Evolutionary conservation across 2,113 vertebrate genomes (phyloP).

Genomic region (Peromyscus maniculatus): DNA sequence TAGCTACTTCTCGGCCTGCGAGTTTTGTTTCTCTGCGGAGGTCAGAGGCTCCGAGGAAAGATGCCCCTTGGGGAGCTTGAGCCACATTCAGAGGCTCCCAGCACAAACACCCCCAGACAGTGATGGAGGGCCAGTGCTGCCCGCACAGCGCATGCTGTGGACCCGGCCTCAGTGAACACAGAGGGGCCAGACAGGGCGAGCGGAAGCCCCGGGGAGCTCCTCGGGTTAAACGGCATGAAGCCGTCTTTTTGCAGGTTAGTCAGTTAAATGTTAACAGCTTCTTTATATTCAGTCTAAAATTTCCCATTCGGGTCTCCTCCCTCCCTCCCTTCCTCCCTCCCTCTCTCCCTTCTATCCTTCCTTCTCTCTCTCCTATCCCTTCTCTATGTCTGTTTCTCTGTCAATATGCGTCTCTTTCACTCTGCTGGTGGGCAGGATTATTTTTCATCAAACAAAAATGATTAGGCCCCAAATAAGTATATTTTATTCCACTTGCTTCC

Average conservation of each 20-base stretch:
- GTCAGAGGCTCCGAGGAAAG: slow-evolving; percentile 76
- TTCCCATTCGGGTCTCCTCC: neutral
- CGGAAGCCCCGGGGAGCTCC: neutral
- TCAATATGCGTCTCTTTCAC: neutral
- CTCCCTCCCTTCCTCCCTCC: rapidly evolving
- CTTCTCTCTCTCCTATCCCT: no score
- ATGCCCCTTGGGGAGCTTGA: slow-evolving; percentile 34
- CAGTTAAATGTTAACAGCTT: neutral
- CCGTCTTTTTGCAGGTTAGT: neutral
- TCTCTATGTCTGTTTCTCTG: neutral
- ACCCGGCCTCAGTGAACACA: neutral
- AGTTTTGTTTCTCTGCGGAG: slow-evolving; percentile 81
- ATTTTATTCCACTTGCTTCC: neutral
- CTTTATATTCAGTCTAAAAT: neutral
- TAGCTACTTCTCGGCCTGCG: slow-evolving; percentile 82
- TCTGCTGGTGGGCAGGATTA: neutral
- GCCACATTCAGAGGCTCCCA: neutral
- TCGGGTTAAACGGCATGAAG: neutral
- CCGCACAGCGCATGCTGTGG: rapidly evolving
- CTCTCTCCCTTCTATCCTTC: rapidly evolving
- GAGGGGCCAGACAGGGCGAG: neutral
- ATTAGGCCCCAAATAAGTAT: neutral
- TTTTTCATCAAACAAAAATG: neutral
- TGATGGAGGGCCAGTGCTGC: neutral
- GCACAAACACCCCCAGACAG: neutral